Evolutionary conservation across 1,140 invertebrate species (phyloP), one percentile per base, ranked within the genome.

Genomic region (Brachionus angularis): DNA sequence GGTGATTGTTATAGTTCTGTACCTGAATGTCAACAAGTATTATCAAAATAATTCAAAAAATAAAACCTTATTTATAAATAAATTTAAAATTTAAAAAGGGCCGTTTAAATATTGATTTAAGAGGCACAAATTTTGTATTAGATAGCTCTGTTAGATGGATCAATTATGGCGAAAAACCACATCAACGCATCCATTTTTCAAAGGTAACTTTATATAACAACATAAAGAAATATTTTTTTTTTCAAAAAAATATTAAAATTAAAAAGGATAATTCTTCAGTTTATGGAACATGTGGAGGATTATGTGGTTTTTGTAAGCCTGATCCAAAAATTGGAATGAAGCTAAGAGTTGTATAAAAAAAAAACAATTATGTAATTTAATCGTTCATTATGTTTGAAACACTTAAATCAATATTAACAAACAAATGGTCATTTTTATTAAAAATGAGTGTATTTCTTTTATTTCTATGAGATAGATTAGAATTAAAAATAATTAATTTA

Each of bases 281-380:
- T 31, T 47, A 47, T 29, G 62, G 62, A 18, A 67, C 42, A 34
- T 67, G 62, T 49, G 62, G 62, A 31, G 62, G 62, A 27, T 50
- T 67, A 27, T 67, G 62, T 50, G 62, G 62, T 29, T 67, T 67
- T 36, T 67, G 62, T 47, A 29, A 36, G 31, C 62, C 62, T 14
- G 62, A 67, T 25, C 62, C 62, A 12, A 67, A 7, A 18, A 50
- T 23, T n/a, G 62, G 62, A 10, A 47, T 67, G 25, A 46, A 50
- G 16, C 42, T 67, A 47, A 18, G 42, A 29, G 29, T 67, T 67
- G 62, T 67, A 12, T 44, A 64, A 64, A 29, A 64, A 27, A 33
- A 33, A 31, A 55, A 5, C 12, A 34, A 12, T 34, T 12, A 5
- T 5, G 4, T n/a, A n/a, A n/a, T n/a, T n/a, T n/a, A n/a, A n/a